A percentile compares a stretch with the other conserved stretches of the same genome.
phyloP scores from a whole-genome alignment of 2,888 invertebrate species.

The Phengaris alcon region DNA sequence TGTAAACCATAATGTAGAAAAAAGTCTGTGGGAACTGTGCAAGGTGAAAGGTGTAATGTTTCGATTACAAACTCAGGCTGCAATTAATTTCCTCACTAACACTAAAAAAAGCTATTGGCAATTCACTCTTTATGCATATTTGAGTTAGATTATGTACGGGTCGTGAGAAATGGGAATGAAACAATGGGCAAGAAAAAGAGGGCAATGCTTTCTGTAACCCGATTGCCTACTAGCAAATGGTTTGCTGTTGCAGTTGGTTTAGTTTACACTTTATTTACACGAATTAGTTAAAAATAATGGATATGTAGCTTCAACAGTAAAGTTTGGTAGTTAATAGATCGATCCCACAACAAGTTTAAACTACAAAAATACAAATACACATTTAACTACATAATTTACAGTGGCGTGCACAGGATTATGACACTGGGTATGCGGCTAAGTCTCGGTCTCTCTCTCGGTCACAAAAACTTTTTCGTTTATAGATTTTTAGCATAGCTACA shows the following conservation, averaged over 20 bases:
- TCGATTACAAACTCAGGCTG: background rate
- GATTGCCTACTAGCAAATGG: background rate
- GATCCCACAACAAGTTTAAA: too few species aligned
- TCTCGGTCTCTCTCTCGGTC: too few species aligned
- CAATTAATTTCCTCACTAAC: slow-evolving; percentile 8
- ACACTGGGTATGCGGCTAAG: too few species aligned
- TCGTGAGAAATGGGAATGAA: slow-evolving; percentile 1
- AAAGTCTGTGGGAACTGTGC: slow-evolving; percentile 15
- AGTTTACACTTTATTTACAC: background rate
- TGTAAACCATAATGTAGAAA: slow-evolving; percentile 15
- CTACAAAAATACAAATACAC: too few species aligned
- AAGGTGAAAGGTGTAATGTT: slow-evolving; percentile 9
- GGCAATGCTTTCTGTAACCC: slow-evolving; percentile 9
- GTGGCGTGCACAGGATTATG: too few species aligned
- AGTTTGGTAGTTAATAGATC: too few species aligned
- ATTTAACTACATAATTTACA: too few species aligned
- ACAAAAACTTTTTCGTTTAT: too few species aligned
- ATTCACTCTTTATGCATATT: slow-evolving; percentile 8
- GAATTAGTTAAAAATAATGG: background rate
- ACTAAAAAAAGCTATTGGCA: slow-evolving; percentile 15
- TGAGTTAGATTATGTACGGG: background rate
- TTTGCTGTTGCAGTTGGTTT: background rate
- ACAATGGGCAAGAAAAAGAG: background rate
- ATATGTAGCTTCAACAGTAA: background rate
- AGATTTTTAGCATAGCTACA: too few species aligned